phyloP scores from a whole-genome alignment of 1,140 invertebrate species.

The Trachymyrmex septentrionalis region DNA sequence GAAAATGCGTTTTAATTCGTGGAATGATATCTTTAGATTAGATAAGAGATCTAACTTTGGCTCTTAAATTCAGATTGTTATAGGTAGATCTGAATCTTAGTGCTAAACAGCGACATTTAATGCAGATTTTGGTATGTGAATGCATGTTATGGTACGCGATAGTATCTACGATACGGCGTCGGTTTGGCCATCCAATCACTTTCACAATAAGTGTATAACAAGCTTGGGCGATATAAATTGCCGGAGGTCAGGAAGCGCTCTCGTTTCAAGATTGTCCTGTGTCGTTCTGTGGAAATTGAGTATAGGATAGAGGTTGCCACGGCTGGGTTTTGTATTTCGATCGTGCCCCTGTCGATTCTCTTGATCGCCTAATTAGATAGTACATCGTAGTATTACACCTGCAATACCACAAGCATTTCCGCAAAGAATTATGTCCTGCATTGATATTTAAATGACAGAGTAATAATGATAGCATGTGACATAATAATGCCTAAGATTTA shows the following conservation, averaged over 20 bases:
- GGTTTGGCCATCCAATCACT: conserved; percentile 48
- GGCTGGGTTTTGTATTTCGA: conserved; percentile 65
- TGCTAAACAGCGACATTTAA: conserved; percentile 30
- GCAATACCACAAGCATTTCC: conserved; percentile 11
- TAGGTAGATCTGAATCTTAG: neutral
- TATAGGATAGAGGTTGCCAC: conserved; percentile 32
- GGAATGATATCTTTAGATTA: neutral
- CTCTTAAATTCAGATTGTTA: neutral
- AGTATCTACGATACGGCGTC: conserved; percentile 44
- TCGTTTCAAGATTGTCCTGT: conserved; percentile 56
- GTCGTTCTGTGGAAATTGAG: conserved; percentile 53
- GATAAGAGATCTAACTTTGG: neutral
- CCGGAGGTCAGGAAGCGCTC: conserved; percentile 55
- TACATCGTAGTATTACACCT: conserved; percentile 16
- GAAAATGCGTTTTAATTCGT: neutral
- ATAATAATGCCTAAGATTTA: conserved; percentile 25
- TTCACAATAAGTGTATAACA: conserved; percentile 55
- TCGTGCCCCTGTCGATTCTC: conserved; percentile 52
- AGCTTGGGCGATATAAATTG: conserved; percentile 57
- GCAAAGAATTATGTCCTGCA: neutral
- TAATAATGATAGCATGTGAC: neutral
- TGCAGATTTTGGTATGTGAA: conserved; percentile 14
- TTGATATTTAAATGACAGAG: neutral
- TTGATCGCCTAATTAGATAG: conserved; percentile 70
- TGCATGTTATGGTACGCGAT: conserved; percentile 6